A percentile compares a stretch with the other conserved stretches of the same genome.
Evolutionary conservation across 1,140 invertebrate genomes (phyloP).

Genomic region (Danaus plexippus): DNA sequence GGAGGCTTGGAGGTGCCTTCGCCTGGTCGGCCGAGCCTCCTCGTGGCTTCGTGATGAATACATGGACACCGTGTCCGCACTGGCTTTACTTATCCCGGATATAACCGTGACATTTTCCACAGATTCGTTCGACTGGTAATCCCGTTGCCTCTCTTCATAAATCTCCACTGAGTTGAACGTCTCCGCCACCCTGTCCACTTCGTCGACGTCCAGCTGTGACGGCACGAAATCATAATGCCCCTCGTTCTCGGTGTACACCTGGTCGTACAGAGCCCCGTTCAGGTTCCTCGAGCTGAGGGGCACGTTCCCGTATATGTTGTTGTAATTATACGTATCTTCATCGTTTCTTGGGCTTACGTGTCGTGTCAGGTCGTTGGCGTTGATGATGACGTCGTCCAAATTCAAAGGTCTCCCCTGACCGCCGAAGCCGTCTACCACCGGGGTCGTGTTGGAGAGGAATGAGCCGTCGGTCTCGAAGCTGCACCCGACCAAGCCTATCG

Average conservation of each 20-base stretch:
- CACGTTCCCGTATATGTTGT: slow-evolving; percentile 48
- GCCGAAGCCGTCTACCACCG: slow-evolving; percentile 66
- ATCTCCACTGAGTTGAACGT: slow-evolving; percentile 60
- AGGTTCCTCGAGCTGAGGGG: slow-evolving; percentile 42
- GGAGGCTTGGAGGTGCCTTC: slow-evolving; percentile 57
- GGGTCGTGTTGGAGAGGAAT: slow-evolving; percentile 65
- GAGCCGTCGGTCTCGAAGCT: slow-evolving; percentile 60
- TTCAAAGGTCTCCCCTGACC: slow-evolving; percentile 64
- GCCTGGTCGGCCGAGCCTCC: slow-evolving; percentile 42
- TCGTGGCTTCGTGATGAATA: slow-evolving; percentile 72
- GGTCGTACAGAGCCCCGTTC: slow-evolving; percentile 56
- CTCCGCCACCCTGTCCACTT: slow-evolving; percentile 45
- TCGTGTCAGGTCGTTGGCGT: slow-evolving; percentile 44
- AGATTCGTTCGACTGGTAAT: slow-evolving; percentile 52
- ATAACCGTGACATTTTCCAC: slow-evolving; percentile 62
- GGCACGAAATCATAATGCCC: slow-evolving; percentile 65
- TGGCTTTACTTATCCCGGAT: slow-evolving; percentile 56
- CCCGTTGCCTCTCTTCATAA: slow-evolving; percentile 44
- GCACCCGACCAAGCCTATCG: slow-evolving; percentile 58
- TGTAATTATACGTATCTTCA: slow-evolving; percentile 58
- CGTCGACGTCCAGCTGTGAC: slow-evolving; percentile 45
- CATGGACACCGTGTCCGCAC: slow-evolving; percentile 69
- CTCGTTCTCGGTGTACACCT: slow-evolving; percentile 63
- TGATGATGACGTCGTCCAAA: slow-evolving; percentile 55
- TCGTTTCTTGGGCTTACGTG: slow-evolving; percentile 40